Evolutionary conservation across 1,140 invertebrate genomes (phyloP).

Genomic region (Diprion similis): DNA sequence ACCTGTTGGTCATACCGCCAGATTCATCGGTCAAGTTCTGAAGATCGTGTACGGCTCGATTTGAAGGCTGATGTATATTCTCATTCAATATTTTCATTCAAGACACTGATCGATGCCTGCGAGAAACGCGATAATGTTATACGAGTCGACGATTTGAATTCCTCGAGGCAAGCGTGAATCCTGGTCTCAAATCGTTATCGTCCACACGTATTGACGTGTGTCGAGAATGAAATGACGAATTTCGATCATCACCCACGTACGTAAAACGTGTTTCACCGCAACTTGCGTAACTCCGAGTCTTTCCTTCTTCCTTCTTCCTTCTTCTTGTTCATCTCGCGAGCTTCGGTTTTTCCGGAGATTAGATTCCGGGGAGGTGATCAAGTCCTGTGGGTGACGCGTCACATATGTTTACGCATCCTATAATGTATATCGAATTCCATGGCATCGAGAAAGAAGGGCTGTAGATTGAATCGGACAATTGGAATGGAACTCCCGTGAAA

Average conservation of each 20-base stretch:
- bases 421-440: no score
- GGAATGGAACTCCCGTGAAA: no score
- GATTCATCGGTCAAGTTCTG: no score
- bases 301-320: no score
- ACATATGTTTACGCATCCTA: no score
- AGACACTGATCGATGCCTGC: background rate
- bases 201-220: background rate
- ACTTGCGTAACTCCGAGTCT: no score
- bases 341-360: background rate
- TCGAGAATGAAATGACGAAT: background rate
- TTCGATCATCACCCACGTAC: background rate
- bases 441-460: no score
- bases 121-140: background rate
- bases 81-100: background rate
- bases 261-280: background rate
- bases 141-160: background rate
- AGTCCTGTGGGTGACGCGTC: background rate
- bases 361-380: background rate
- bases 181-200: background rate
- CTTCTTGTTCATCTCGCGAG: no score
- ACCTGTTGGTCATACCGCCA: no score
- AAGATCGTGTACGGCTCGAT: no score
- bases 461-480: no score
- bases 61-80: background rate
- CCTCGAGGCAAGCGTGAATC: background rate